Evolutionary conservation across 2,888 invertebrate species (phyloP).

Genomic region (Acronicta alni): DNA sequence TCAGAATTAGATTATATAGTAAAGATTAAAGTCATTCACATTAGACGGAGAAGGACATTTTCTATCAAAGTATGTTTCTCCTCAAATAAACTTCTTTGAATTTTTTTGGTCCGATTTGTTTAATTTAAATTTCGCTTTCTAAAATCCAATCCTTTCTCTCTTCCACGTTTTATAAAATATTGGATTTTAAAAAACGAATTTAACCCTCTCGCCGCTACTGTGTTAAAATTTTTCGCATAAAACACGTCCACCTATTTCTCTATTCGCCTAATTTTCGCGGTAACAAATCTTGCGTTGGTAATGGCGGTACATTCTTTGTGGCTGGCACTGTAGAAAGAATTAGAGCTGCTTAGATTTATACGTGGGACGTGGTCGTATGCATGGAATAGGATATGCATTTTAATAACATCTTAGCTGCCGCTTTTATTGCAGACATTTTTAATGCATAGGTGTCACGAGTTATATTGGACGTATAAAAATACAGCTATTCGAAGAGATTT

Average conservation of each 20-base stretch:
- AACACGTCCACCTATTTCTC: conserved; percentile 42
- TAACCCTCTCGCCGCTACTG: conserved; percentile 20
- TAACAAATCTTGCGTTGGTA: conserved; percentile 51
- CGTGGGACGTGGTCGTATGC: conserved; percentile 54
- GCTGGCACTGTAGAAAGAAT: conserved; percentile 58
- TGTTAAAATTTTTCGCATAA: conserved; percentile 32
- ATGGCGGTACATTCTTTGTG: conserved; percentile 39
- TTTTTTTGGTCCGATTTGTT: no score
- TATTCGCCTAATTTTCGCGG: conserved; percentile 52
- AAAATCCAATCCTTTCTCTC: no score
- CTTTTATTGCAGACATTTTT: conserved; percentile 55
- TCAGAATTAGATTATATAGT: no score
- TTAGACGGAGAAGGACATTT: no score
- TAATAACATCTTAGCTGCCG: conserved; percentile 54
- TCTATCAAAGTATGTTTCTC: no score
- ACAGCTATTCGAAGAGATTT: conserved; percentile 16
- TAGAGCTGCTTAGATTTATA: conserved; percentile 66
- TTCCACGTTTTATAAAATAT: no score
- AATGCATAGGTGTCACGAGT: conserved; percentile 48
- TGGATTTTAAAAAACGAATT: not conserved
- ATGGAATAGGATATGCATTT: conserved; percentile 64
- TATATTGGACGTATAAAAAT: conserved; percentile 39
- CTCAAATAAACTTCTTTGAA: no score
- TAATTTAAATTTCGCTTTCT: no score
- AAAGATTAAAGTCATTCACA: no score